These are phyloP conservation scores for Syngnathus rostellatus DNA, from an alignment of 2,797 vertebrate genomes.

Conservation along the genomic window DNA sequence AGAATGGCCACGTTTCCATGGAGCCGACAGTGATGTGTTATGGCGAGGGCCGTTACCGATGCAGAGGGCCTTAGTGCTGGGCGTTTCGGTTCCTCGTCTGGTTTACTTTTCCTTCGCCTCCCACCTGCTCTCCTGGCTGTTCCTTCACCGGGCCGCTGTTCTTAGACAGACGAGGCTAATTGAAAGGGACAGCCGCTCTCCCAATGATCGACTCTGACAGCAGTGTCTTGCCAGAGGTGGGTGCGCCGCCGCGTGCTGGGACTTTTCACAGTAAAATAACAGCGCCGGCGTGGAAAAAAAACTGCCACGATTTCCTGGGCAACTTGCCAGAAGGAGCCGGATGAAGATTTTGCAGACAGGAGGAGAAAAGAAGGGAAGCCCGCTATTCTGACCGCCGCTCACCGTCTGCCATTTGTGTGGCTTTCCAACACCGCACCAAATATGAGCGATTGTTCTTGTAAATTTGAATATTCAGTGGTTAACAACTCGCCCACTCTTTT, in stretches of 20 bases:
- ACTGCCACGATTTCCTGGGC: conserved; percentile 57
- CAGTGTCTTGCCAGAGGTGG: conserved; percentile 68
- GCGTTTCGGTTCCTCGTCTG: conserved; percentile 60
- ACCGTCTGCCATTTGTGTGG: conserved; percentile 28
- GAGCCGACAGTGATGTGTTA: conserved; percentile 60
- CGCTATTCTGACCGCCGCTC: conserved; percentile 34
- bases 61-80: conserved; percentile 59
- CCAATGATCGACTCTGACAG: conserved; percentile 68
- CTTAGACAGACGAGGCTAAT: conserved; percentile 70
- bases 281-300: conserved; percentile 53
- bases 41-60: conserved; percentile 53
- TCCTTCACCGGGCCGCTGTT: conserved; percentile 49
- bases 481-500: conserved; percentile 20
- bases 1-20: conserved; percentile 62
- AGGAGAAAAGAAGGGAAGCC: conserved; percentile 48
- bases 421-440: conserved; percentile 34
- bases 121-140: conserved; percentile 64
- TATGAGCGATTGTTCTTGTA: conserved; percentile 16
- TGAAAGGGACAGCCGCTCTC: conserved; percentile 73
- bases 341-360: conserved; percentile 60
- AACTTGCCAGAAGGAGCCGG: conserved; percentile 59
- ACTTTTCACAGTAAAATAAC: conserved; percentile 67
- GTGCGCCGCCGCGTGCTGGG: conserved; percentile 67
- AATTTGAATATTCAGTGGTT: conserved; percentile 27
- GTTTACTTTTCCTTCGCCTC: conserved; percentile 56